Base-by-base conservation (phyloP, 2,797 vertebrate genomes). In the Smutsia gigantea region DNA sequence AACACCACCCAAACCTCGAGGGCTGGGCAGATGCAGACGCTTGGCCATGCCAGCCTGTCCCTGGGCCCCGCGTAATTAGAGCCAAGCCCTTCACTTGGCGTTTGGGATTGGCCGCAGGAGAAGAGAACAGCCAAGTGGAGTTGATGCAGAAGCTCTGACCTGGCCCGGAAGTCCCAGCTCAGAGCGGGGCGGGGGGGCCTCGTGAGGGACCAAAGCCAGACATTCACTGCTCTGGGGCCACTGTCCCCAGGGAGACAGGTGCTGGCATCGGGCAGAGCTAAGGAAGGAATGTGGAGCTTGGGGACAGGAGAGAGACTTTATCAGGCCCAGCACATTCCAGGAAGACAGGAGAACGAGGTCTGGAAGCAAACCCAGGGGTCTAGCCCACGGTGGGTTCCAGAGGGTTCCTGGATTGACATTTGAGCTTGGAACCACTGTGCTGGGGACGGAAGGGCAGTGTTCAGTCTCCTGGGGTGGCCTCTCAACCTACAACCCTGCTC, bases 201-300 rank as follows among this genome's bases (percentile, higher is more conserved):
- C 42, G 9, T 2, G 29, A 61, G 66, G 81, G 34, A 42, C 74
- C 37, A 31, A n/a, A 57, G 87, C 93, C 77, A 72, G 63, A 59
- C 37, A 39, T 83, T 87, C 84, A 31, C 46, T 46, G 29, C 72
- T 42, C n/a, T 5, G 46, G 81, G 93, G 88, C 94, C 95, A 7
- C 59, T 5, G 11, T 87, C 59, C 94, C 91, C 74, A 7, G 6
- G 83, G 37, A 96, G 89, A 95, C 95, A 96, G 97, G 95, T 94
- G 97, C 66, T 71, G 77, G 87, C 81, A 31, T 14, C 29, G 12
- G 87, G 63, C 78, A 31, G 81, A n/a, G 83, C 83, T 17, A 42
- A 25, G 31, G 82, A 77, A 97, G 95, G 92, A 95, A 75, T 93
- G 84, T 7, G 63, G 53, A 61, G 51, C 64, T 37, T 8, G 14